phyloP scores from a whole-genome alignment of 2,888 invertebrate species.

The Folsomia manolachei region DNA sequence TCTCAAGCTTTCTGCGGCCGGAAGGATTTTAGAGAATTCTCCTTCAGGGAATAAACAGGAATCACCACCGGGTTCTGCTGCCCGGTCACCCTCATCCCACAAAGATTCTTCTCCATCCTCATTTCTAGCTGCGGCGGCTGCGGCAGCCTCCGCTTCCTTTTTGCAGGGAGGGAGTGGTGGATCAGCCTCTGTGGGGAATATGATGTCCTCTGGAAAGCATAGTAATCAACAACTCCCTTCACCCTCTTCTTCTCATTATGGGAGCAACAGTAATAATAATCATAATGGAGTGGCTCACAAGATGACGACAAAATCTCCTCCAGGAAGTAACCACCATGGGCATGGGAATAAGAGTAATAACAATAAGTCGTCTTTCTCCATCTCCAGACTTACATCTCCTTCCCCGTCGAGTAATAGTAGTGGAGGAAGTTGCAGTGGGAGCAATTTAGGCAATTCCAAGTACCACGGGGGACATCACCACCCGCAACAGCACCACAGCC shows the following conservation, averaged over 20 bases:
- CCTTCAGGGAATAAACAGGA: slow-evolving; percentile 29
- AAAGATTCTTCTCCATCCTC: slow-evolving; percentile 25
- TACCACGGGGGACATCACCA: slow-evolving; percentile 32
- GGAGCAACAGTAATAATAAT: slow-evolving; percentile 9
- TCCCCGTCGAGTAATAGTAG: slow-evolving; percentile 48
- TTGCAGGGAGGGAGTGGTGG: slow-evolving; percentile 23
- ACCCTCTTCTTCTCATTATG: slow-evolving; percentile 14
- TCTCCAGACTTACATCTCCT: slow-evolving; percentile 50
- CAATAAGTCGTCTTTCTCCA: slow-evolving; percentile 49
- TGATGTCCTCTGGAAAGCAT: slow-evolving; percentile 27
- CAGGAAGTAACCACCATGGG: slow-evolving; percentile 30
- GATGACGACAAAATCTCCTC: slow-evolving; percentile 35
- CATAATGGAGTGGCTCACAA: slow-evolving; percentile 35
- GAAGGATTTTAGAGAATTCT: background rate
- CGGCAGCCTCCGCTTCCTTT: slow-evolving; percentile 33
- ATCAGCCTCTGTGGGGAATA: slow-evolving; percentile 9
- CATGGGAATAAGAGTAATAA: slow-evolving; percentile 31
- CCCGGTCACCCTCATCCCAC: slow-evolving; percentile 2
- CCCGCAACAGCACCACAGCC: slow-evolving; percentile 15
- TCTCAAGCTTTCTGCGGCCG: slow-evolving; percentile 22
- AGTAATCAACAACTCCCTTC: slow-evolving; percentile 34
- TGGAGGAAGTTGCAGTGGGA: slow-evolving; percentile 38
- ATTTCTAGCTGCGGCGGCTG: slow-evolving; percentile 34
- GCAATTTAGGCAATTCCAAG: slow-evolving; percentile 39
- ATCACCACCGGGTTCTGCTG: slow-evolving; percentile 17